phyloP scores from a whole-genome alignment of 2,888 invertebrate genomes.

The Crematogaster levior region DNA sequence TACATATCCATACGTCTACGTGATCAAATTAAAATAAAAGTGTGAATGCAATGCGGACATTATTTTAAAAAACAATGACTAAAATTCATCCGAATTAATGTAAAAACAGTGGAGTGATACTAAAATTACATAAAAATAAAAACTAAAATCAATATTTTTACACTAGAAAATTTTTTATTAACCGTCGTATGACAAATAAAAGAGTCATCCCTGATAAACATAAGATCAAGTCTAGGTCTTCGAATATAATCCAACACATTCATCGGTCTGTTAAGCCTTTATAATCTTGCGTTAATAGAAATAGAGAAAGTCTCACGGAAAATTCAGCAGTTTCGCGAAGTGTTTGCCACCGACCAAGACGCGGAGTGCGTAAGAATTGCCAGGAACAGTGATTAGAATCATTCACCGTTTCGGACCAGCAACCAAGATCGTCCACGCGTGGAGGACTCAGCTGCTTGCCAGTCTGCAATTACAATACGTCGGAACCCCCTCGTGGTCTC shows the following conservation, averaged over 20 bases:
- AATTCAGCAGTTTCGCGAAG: background rate
- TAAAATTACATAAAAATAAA: background rate
- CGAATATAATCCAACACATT: background rate
- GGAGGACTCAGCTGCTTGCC: slow-evolving; percentile 78
- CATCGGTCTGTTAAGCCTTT: background rate
- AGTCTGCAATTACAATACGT: slow-evolving; percentile 79
- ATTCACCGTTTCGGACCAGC: slow-evolving; percentile 79
- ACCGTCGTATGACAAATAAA: background rate
- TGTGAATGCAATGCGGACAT: slow-evolving; percentile 33
- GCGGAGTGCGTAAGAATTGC: slow-evolving; percentile 59
- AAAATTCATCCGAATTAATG: background rate
- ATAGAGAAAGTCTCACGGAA: slow-evolving; percentile 37
- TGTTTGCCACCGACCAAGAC: slow-evolving; percentile 29
- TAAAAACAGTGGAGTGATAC: background rate
- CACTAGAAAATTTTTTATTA: background rate
- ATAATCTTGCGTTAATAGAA: background rate
- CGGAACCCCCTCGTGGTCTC: slow-evolving; percentile 58
- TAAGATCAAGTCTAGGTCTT: background rate
- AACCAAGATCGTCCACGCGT: slow-evolving; percentile 79
- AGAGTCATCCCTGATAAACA: background rate
- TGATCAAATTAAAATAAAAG: slow-evolving; percentile 66
- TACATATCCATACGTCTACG: slow-evolving; percentile 51
- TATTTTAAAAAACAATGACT: slow-evolving; percentile 17
- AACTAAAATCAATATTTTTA: background rate
- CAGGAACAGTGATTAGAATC: slow-evolving; percentile 74